Conservation (phyloP, 2,888 invertebrate genomes). For the Netelia fuscicornis region DNA sequence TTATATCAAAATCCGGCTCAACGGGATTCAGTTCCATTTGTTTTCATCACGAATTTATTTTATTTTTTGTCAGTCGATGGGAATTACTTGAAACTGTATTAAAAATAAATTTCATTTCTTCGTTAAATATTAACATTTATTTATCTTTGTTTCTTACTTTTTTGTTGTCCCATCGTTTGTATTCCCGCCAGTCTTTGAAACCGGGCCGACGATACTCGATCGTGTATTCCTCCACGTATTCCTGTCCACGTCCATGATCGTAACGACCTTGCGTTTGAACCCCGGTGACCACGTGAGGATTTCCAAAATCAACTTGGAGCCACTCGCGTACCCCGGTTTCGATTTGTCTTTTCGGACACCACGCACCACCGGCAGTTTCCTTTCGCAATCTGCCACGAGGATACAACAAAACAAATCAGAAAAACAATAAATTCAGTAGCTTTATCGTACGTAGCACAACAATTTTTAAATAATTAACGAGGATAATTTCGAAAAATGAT, state of each 20-base stretch:
- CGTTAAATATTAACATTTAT: conserved; percentile 57
- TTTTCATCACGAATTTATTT: too few species aligned
- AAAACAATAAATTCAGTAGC: not conserved
- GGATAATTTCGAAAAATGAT: too few species aligned
- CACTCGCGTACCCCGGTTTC: conserved; percentile 89
- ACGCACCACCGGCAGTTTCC: conserved; percentile 91
- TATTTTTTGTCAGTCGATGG: too few species aligned
- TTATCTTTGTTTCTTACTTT: conserved; percentile 85
- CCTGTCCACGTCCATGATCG: conserved; percentile 91
- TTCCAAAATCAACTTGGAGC: conserved; percentile 88
- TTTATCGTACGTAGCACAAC: not conserved
- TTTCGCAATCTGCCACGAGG: conserved; percentile 87
- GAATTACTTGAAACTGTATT: too few species aligned
- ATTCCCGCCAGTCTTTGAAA: conserved; percentile 88
- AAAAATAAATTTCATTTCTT: conserved; percentile 1
- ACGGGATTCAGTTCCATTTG: not conserved
- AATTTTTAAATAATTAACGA: not conserved
- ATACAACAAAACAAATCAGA: not conserved
- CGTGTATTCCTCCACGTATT: conserved; percentile 90
- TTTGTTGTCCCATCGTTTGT: conserved; percentile 88
- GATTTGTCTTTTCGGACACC: conserved; percentile 91
- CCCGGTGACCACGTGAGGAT: conserved; percentile 88
- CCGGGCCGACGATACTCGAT: conserved; percentile 90
- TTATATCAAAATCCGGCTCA: conserved; percentile 17
- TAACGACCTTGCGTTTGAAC: conserved; percentile 93